Conservation (phyloP, 2,113 vertebrate genomes). For the Vicugna pacos region DNA sequence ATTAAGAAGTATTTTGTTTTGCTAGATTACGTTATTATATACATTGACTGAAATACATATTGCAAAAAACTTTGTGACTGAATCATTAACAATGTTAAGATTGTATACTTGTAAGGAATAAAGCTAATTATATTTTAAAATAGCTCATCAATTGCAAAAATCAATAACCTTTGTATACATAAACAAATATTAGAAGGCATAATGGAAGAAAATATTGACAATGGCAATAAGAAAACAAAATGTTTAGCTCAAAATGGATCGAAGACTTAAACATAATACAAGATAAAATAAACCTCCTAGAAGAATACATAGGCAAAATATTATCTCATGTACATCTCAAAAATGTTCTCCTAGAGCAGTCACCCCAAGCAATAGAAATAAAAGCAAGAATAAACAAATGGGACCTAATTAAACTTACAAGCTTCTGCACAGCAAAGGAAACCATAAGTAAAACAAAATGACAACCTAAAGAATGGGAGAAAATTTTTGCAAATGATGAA, state of each 20-base stretch:
- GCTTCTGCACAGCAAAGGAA: too few relatives aligned
- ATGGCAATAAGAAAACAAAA: neutral
- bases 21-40: neutral
- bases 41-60: neutral
- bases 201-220: neutral
- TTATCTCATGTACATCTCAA: too few relatives aligned
- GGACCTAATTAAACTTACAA: too few relatives aligned
- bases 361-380: too few relatives aligned
- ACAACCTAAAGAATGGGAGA: too few relatives aligned
- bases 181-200: neutral
- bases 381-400: too few relatives aligned
- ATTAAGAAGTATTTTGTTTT: neutral
- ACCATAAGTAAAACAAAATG: too few relatives aligned
- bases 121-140: neutral
- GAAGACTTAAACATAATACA: too few relatives aligned
- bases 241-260: neutral
- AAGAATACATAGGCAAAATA: too few relatives aligned
- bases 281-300: too few relatives aligned
- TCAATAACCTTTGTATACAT: neutral
- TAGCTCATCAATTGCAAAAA: neutral
- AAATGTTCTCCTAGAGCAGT: too few relatives aligned
- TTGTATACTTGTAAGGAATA: neutral
- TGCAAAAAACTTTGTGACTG: slow-evolving; percentile 1
- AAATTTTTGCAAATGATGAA: too few relatives aligned
- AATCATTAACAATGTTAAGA: slow-evolving; percentile 9